Conservation (phyloP, 2,113 vertebrate genomes). For the Pardalotus punctatus region DNA sequence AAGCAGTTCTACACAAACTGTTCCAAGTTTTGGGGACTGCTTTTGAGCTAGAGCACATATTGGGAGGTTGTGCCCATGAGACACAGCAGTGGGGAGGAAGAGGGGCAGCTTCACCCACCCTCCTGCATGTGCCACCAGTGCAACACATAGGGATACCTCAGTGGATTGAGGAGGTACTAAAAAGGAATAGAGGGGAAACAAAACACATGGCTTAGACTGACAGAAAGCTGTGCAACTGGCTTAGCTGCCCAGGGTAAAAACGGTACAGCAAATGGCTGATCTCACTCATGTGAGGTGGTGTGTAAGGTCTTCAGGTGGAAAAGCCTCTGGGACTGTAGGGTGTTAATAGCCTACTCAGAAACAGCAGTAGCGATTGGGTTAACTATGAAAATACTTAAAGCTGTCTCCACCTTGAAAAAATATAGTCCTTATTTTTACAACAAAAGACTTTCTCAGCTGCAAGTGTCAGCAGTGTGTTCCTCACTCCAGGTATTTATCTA, state of each 20-base stretch:
- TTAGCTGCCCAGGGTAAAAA: background rate
- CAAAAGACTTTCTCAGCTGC: background rate
- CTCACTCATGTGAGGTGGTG: background rate
- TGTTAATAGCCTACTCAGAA: background rate
- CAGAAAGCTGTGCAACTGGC: background rate
- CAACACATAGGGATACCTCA: fast-evolving
- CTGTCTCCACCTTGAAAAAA: background rate
- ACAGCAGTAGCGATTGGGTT: background rate
- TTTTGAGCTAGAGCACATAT: background rate
- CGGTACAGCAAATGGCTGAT: background rate
- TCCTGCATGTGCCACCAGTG: fast-evolving
- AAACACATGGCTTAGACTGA: background rate
- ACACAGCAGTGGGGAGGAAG: fast-evolving
- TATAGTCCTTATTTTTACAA: background rate
- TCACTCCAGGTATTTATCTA: constrained; percentile 38
- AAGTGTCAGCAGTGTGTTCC: background rate
- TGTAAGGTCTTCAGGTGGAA: background rate
- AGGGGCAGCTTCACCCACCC: background rate
- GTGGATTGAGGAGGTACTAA: background rate
- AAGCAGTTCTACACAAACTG: background rate
- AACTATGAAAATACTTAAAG: background rate
- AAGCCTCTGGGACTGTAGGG: background rate
- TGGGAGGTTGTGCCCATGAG: fast-evolving
- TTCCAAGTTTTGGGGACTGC: background rate
- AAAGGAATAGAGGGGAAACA: background rate